Evolutionary conservation across 2,113 vertebrate species (phyloP).

Genomic region (Crotalus horridus): DNA sequence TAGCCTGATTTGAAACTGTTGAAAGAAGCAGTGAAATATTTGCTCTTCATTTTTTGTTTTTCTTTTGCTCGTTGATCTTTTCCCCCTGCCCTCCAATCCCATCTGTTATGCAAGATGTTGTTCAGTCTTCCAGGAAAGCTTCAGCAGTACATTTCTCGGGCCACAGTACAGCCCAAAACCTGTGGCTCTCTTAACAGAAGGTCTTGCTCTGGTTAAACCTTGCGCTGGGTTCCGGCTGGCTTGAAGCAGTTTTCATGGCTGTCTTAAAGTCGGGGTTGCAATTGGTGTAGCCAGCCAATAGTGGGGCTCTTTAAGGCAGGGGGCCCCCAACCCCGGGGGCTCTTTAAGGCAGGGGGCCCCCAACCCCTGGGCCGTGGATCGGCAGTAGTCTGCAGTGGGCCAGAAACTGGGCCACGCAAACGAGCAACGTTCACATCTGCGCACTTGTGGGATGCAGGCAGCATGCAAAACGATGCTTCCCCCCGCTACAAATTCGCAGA

Average conservation of each 20-base stretch:
- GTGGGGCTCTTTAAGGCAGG: neutral
- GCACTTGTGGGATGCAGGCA: too few relatives aligned
- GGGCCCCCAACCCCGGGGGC: too few relatives aligned
- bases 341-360: neutral
- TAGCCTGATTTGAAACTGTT: too few relatives aligned
- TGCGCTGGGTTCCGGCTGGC: neutral
- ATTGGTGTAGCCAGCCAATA: neutral
- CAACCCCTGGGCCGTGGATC: too few relatives aligned
- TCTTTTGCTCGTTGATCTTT: neutral
- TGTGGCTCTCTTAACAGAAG: neutral
- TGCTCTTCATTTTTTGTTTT: too few relatives aligned
- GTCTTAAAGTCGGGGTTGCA: neutral
- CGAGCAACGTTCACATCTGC: too few relatives aligned
- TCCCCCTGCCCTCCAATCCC: neutral
- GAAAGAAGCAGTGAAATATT: too few relatives aligned
- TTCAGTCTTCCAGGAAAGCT: neutral
- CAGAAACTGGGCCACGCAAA: too few relatives aligned
- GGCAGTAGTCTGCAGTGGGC: too few relatives aligned
- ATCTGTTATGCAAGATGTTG: neutral
- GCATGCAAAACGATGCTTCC: too few relatives aligned
- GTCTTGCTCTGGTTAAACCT: neutral
- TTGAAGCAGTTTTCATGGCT: neutral
- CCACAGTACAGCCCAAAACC: neutral
- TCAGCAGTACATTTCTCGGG: neutral
- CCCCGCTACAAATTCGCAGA: too few relatives aligned